Evolutionary conservation across 2,797 vertebrate species (phyloP).

Genomic region (Micromesistius poutassou): DNA sequence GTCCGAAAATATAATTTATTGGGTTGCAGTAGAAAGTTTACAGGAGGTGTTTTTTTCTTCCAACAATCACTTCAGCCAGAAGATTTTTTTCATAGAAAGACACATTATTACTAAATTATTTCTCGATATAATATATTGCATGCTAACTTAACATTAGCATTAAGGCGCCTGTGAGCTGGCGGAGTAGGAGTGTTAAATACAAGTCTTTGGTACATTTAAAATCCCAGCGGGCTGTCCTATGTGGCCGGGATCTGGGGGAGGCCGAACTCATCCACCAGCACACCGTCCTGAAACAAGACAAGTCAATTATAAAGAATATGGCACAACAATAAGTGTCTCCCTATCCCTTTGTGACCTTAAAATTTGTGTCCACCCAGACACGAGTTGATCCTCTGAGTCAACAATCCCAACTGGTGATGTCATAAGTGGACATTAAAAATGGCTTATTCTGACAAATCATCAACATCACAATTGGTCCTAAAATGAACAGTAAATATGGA

Average conservation of each 20-base stretch:
- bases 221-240: slow-evolving; percentile 61
- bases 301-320: not conserved
- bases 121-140: not conserved
- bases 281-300: slow-evolving; percentile 81
- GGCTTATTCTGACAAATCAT: too few relatives aligned
- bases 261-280: slow-evolving; percentile 96
- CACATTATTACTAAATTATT: slow-evolving; percentile 15
- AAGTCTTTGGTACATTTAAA: slow-evolving; percentile 64
- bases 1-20: slow-evolving; percentile 79
- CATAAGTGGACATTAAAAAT: not conserved
- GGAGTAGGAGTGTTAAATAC: slow-evolving; percentile 65
- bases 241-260: slow-evolving; percentile 96
- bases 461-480: too few relatives aligned
- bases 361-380: not conserved
- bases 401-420: not conserved
- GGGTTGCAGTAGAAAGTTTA: slow-evolving; percentile 71
- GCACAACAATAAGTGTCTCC: not conserved
- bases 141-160: not conserved
- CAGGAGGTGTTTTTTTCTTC: slow-evolving; percentile 48
- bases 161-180: not conserved
- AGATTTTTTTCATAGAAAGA: slow-evolving; percentile 40
- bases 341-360: not conserved
- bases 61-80: slow-evolving; percentile 54
- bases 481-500: not conserved
- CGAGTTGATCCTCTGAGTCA: not conserved